Conservation (phyloP, 1,140 invertebrate species). For the Meloidogyne hapla region DNA sequence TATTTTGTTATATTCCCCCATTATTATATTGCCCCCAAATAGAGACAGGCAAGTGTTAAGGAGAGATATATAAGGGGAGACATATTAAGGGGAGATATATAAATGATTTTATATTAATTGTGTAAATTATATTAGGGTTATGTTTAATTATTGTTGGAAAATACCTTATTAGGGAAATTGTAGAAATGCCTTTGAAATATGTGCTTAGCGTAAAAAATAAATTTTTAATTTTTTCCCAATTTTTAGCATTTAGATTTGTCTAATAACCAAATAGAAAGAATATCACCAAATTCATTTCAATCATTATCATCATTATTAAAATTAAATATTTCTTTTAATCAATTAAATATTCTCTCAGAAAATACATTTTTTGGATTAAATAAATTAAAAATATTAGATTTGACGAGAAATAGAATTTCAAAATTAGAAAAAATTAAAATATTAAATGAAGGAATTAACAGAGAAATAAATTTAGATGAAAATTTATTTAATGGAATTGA, state of each 20-base stretch:
- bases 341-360: not conserved
- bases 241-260: conserved; percentile 18
- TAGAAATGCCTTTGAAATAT: too few species aligned
- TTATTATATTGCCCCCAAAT: too few species aligned
- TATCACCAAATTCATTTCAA: conserved; percentile 2
- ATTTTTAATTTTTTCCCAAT: too few species aligned
- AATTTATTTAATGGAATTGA: conserved; percentile 11
- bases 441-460: not conserved
- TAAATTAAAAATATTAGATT: conserved; percentile 20
- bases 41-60: too few species aligned
- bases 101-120: too few species aligned
- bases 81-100: too few species aligned
- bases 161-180: too few species aligned
- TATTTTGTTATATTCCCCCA: too few species aligned
- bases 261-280: conserved; percentile 22
- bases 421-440: conserved; percentile 26
- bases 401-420: conserved; percentile 12
- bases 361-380: conserved; percentile 13
- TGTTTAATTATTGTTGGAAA: too few species aligned
- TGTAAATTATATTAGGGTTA: too few species aligned
- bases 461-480: not conserved
- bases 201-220: too few species aligned
- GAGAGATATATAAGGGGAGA: too few species aligned
- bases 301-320: not conserved
- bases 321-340: conserved; percentile 19